Evolutionary conservation across 2,888 invertebrate species (phyloP).

Genomic region (Cabera pusaria): DNA sequence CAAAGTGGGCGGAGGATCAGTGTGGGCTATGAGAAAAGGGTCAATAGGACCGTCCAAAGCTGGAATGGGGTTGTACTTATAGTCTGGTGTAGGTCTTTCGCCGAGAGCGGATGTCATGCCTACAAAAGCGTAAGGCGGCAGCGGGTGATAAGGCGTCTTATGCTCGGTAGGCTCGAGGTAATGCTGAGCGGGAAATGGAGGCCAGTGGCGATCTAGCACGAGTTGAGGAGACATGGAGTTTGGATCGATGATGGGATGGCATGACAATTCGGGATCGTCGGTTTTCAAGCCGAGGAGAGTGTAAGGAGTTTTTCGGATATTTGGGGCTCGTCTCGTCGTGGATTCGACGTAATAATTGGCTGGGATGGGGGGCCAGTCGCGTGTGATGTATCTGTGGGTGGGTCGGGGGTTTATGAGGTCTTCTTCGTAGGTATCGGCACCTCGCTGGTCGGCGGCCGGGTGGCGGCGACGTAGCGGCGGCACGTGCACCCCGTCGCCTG

Average conservation of each 20-base stretch:
- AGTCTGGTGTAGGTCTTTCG: slow-evolving; percentile 65
- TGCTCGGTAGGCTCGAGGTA: slow-evolving; percentile 66
- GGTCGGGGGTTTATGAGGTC: slow-evolving; percentile 64
- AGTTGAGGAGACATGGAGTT: slow-evolving; percentile 68
- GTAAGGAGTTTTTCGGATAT: slow-evolving; percentile 58
- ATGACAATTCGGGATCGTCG: slow-evolving; percentile 58
- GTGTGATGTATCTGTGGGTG: slow-evolving; percentile 67
- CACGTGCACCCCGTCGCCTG: slow-evolving; percentile 84
- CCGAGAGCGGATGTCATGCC: slow-evolving; percentile 74
- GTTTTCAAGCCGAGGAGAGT: slow-evolving; percentile 70
- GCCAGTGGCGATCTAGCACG: slow-evolving; percentile 69
- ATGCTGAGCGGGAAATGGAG: slow-evolving; percentile 74
- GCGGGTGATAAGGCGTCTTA: slow-evolving; percentile 60
- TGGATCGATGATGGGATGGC: slow-evolving; percentile 62
- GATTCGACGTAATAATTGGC: slow-evolving; percentile 74
- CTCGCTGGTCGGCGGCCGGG: slow-evolving; percentile 75
- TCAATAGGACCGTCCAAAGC: slow-evolving; percentile 67
- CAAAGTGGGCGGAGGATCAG: slow-evolving; percentile 62
- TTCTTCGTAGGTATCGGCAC: slow-evolving; percentile 65
- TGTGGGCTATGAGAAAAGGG: slow-evolving; percentile 61
- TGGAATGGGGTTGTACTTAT: slow-evolving; percentile 69
- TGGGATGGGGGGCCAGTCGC: slow-evolving; percentile 68
- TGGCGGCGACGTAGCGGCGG: slow-evolving; percentile 77
- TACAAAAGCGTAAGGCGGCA: slow-evolving; percentile 69
- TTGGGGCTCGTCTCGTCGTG: slow-evolving; percentile 53